Evolutionary conservation across 2,888 invertebrate genomes (phyloP), one percentile per base, ranked within the genome.

Genomic region (Cylindroiulus punctatus): DNA sequence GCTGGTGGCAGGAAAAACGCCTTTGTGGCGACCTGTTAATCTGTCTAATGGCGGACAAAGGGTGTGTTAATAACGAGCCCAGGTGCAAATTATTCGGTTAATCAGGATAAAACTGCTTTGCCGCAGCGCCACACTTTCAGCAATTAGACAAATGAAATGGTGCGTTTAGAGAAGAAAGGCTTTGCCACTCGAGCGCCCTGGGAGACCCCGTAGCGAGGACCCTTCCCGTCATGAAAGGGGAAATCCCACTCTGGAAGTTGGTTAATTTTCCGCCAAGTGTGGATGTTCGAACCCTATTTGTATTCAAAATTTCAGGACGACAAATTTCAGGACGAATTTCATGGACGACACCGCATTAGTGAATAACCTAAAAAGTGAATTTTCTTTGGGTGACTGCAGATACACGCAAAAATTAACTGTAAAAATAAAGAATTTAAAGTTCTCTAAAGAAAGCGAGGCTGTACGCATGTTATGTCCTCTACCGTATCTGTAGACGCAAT

Each of bases 81-180:
- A 81, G 81, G 81, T 81, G 81, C 81, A 81, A 81, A 81, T 81
- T 81, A 81, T 81, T 81, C 40, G 81, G 26, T 81, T 81, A 81
- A 81, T 81, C 81, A 81, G 81, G 40, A 81, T 81, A 40, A 81
- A 81, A 81, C 32, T 19, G 81, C 40, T 81, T 12, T 4, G 36
- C 5, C n/a, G 57, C 19, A 19, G n/a, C n/a, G 57, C 3, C 19
- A 57, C 57, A 57, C 57, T 57, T 81, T 26, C 17, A 3, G 14
- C 81, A 81, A 81, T 81, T 81, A 81, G 30, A 81, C 40, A 81
- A 81, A 81, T 81, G 81, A 81, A 76, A 81, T 81, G 81, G 81
- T 81, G 40, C 17, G 81, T 26, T 81, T 57, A 57, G 57, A n/a
- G 57, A 57, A 57, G 57, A 57, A 57, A 57, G 57, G 57, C 7